Percentiles rank a stretch among this genome's conserved stretches.
These are phyloP conservation scores for Sorex araneus DNA, from an alignment of 2,113 vertebrate species.

Conservation along the genomic window DNA sequence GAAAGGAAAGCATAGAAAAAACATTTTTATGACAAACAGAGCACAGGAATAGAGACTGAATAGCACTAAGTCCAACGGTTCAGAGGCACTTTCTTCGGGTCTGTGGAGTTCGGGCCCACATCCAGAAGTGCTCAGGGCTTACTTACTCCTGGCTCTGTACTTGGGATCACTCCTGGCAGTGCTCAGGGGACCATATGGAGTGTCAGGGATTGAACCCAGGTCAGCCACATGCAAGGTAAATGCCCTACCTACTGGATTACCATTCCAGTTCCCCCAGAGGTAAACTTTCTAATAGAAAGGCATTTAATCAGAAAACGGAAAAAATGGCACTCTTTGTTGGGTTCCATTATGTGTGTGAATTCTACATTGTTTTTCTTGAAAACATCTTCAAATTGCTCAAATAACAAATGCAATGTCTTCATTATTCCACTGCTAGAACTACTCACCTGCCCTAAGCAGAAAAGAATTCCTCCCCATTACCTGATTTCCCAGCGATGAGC, in stretches of 20 bases:
- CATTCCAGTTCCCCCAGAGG: too few relatives aligned
- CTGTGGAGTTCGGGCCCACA: too few relatives aligned
- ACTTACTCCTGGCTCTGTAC: too few relatives aligned
- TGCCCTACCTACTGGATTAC: too few relatives aligned
- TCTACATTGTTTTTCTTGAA: constrained; percentile 56
- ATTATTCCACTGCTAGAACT: constrained; percentile 24
- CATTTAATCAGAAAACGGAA: not conserved
- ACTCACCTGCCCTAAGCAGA: constrained; percentile 80
- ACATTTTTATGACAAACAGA: constrained; percentile 55
- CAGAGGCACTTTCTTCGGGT: not conserved
- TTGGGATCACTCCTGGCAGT: too few relatives aligned
- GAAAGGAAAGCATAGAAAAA: constrained; percentile 27
- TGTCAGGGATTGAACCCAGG: too few relatives aligned
- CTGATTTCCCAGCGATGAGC: constrained; percentile 81
- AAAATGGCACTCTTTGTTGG: not conserved
- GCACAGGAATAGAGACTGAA: constrained; percentile 13
- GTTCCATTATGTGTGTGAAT: not conserved
- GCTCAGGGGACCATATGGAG: too few relatives aligned
- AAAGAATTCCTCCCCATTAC: constrained; percentile 83
- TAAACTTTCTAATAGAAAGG: constrained; percentile 18
- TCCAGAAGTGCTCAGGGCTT: too few relatives aligned
- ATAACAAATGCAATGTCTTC: constrained; percentile 39
- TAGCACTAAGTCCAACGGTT: constrained; percentile 11
- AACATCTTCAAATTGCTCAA: constrained; percentile 50
- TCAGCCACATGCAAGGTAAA: too few relatives aligned